phyloP scores from a whole-genome alignment of 2,797 vertebrate species.

The Mormyrops boulengeri region DNA sequence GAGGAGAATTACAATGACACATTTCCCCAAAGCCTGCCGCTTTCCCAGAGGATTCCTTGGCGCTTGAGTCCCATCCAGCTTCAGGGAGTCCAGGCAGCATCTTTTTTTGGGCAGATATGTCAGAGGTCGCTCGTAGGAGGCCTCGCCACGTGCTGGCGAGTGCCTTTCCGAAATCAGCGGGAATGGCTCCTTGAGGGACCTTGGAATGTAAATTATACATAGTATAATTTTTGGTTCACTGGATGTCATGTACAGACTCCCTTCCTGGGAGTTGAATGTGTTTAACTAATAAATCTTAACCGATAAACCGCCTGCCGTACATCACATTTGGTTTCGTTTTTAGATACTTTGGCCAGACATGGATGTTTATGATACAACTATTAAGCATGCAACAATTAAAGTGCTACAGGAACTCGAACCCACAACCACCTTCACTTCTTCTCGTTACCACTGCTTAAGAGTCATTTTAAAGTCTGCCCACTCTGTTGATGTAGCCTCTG shows the following conservation, averaged over 20 bases:
- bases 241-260: neutral
- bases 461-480: neutral
- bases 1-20: conserved; percentile 68
- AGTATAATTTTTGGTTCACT: neutral
- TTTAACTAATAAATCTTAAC: neutral
- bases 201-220: neutral
- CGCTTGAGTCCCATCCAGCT: neutral
- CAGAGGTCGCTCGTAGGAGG: neutral
- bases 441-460: neutral
- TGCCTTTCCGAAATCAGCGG: neutral
- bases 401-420: neutral
- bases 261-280: neutral
- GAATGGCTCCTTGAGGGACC: conserved; percentile 1
- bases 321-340: neutral
- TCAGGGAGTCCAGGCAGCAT: too few species aligned
- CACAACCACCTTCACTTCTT: neutral
- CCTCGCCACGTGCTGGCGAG: neutral
- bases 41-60: neutral
- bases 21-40: conserved; percentile 70
- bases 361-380: neutral
- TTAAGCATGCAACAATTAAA: neutral
- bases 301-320: neutral
- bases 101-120: neutral
- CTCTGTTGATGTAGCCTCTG: neutral
- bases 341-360: neutral